Conservation (phyloP, 2,888 invertebrate genomes). For the Lapara coniferarum region DNA sequence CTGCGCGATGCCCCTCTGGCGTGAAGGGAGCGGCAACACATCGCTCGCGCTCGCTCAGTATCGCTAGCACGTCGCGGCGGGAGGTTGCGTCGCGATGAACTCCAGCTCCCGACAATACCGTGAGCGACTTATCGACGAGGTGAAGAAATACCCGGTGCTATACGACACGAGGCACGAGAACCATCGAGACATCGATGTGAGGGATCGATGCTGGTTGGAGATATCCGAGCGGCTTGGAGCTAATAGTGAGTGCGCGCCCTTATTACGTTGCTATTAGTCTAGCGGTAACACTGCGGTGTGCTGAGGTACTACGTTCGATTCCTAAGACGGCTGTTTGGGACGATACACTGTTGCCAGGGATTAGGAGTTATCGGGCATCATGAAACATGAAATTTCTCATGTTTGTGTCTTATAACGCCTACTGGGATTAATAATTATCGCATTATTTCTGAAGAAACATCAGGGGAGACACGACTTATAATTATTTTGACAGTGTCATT, state of each 20-base stretch:
- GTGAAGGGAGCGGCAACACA: constrained; percentile 64
- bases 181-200: constrained; percentile 71
- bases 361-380: no score
- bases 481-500: no score
- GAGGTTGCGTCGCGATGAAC: constrained; percentile 58
- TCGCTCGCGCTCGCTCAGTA: constrained; percentile 71
- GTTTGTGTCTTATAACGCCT: no score
- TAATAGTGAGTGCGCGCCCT: constrained; percentile 61
- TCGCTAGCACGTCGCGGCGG: constrained; percentile 60
- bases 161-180: constrained; percentile 76
- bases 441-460: no score
- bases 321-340: no score
- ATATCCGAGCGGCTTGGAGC: constrained; percentile 70
- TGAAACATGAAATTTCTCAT: no score
- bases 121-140: constrained; percentile 73
- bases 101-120: constrained; percentile 54
- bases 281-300: no score
- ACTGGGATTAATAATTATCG: no score
- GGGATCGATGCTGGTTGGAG: constrained; percentile 76
- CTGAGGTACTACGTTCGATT: no score
- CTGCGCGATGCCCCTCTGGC: constrained; percentile 53
- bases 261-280: background rate
- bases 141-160: constrained; percentile 71
- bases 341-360: no score
- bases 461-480: no score